A percentile compares a stretch with the other conserved stretches of the same genome.
These are phyloP conservation scores for Terebella lapidaria DNA, from an alignment of 2,888 invertebrate genomes.

Conservation along the genomic window DNA sequence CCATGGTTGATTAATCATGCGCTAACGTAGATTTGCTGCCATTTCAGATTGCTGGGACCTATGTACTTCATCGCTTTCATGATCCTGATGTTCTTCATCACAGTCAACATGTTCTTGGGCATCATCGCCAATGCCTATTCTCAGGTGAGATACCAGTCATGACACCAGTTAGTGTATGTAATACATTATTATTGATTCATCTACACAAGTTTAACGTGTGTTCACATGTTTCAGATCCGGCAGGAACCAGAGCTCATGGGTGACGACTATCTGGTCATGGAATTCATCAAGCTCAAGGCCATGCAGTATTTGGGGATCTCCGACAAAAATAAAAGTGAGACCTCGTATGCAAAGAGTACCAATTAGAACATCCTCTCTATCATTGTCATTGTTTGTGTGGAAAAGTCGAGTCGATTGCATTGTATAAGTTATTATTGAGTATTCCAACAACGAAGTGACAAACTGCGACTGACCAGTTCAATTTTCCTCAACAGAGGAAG, in stretches of 20 bases:
- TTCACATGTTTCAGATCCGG: too few species aligned
- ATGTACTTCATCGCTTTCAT: conserved; percentile 19
- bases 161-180: not conserved
- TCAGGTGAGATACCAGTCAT: conserved; percentile 8
- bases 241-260: too few species aligned
- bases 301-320: not conserved
- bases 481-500: not conserved
- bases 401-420: too few species aligned
- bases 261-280: conserved; percentile 1
- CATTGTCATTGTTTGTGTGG: too few species aligned
- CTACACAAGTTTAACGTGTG: too few species aligned
- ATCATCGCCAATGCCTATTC: conserved; percentile 18
- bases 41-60: conserved; percentile 15
- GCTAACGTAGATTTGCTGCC: not conserved
- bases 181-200: too few species aligned
- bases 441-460: too few species aligned
- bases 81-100: conserved; percentile 23
- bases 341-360: too few species aligned
- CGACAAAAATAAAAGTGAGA: too few species aligned
- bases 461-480: too few species aligned
- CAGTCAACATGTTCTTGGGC: conserved; percentile 28
- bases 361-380: too few species aligned
- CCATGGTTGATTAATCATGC: not conserved
- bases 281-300: not conserved
- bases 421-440: too few species aligned